Conservation (phyloP, 2,888 invertebrate genomes). For the Argyresthia albistria region DNA sequence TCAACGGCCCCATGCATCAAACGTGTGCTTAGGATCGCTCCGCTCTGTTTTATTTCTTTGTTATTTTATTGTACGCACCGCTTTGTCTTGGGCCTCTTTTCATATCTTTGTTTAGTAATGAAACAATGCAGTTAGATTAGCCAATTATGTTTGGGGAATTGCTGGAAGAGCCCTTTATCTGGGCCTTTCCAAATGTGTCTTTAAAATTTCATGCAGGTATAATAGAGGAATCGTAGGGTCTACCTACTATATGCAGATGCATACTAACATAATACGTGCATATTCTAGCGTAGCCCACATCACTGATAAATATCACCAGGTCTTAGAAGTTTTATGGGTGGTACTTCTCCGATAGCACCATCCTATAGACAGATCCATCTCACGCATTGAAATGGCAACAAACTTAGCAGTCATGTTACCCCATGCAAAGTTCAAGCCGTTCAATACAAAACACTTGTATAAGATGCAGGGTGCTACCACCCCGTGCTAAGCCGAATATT, state of each 20-base stretch:
- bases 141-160: background rate
- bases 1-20: constrained; percentile 64
- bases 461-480: constrained; percentile 12
- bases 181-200: too few relatives aligned
- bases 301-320: too few relatives aligned
- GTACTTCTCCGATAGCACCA: too few relatives aligned
- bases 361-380: background rate
- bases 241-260: too few relatives aligned
- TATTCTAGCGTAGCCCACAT: too few relatives aligned
- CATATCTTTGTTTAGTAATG: constrained; percentile 9
- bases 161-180: too few relatives aligned
- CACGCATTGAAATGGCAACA: background rate
- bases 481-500: constrained; percentile 69
- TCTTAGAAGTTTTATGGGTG: too few relatives aligned
- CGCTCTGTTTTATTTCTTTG: constrained; percentile 54
- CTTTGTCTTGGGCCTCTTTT: constrained; percentile 19
- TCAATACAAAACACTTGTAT: constrained; percentile 24
- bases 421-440: constrained; percentile 27
- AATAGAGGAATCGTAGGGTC: too few relatives aligned
- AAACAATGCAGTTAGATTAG: constrained; percentile 1
- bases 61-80: constrained; percentile 36
- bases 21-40: constrained; percentile 27
- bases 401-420: constrained; percentile 13
- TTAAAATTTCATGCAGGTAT: too few relatives aligned
- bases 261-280: too few relatives aligned